Percentiles rank a stretch among this genome's conserved stretches.
These are phyloP conservation scores for Oryctolagus cuniculus DNA, from an alignment of 2,113 vertebrate species.

Conservation along the genomic window mOryCun1.1 NC_091435.1:10341001-10341500, in stretches of 20 bases:
- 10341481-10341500: too few species aligned
- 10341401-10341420: neutral
- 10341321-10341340: neutral
- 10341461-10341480: neutral
- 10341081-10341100: neutral
- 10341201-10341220: neutral
- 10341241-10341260: neutral
- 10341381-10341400: neutral
- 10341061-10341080: neutral
- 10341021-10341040: neutral
- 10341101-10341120: neutral
- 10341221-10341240: neutral
- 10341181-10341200: fast-evolving
- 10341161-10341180: neutral
- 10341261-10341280: neutral
- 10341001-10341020: neutral
- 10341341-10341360: neutral
- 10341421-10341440: neutral
- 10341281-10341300: neutral
- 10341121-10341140: neutral
- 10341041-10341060: neutral
- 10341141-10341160: neutral
- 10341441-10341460: neutral
- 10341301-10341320: conserved; percentile 12
- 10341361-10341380: neutral